A percentile compares a stretch with the other conserved stretches of the same genome.
These are phyloP conservation scores for Sussaba pulchella DNA, from an alignment of 2,888 invertebrate genomes.

Conservation along the genomic window DNA sequence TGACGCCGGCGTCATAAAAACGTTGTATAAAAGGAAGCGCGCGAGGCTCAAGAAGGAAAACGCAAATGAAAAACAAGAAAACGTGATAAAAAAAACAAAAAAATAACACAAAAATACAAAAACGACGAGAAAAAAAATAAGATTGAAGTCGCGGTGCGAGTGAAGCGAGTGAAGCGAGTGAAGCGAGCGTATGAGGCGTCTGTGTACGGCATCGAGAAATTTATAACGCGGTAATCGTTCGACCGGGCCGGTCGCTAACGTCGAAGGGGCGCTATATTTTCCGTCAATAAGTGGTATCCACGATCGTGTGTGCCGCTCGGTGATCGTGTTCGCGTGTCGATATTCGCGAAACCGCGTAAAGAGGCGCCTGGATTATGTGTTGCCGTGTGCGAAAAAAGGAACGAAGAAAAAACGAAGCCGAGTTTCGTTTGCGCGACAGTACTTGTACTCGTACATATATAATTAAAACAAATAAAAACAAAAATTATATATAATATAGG, in stretches of 20 bases:
- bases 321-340: slow-evolving; percentile 54
- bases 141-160: neutral
- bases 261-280: slow-evolving; percentile 57
- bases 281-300: slow-evolving; percentile 61
- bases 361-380: slow-evolving; percentile 26
- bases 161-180: neutral
- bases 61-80: slow-evolving; percentile 1
- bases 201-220: slow-evolving; percentile 53
- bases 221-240: slow-evolving; percentile 62
- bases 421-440: neutral
- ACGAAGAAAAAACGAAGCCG: slow-evolving; percentile 18
- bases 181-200: slow-evolving; percentile 16
- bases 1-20: slow-evolving; percentile 45
- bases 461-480: too few species aligned
- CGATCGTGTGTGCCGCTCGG: slow-evolving; percentile 10
- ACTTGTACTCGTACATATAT: too few species aligned
- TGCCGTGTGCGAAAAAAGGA: neutral
- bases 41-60: neutral
- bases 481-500: slow-evolving; percentile 40
- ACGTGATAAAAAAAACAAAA: neutral
- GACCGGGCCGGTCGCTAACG: slow-evolving; percentile 28
- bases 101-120: slow-evolving; percentile 7
- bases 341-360: slow-evolving; percentile 62
- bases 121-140: slow-evolving; percentile 12
- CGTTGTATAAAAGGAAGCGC: slow-evolving; percentile 36